Conservation (phyloP, 2,888 invertebrate species). For the Hirtodrosophila alboralis region DNA sequence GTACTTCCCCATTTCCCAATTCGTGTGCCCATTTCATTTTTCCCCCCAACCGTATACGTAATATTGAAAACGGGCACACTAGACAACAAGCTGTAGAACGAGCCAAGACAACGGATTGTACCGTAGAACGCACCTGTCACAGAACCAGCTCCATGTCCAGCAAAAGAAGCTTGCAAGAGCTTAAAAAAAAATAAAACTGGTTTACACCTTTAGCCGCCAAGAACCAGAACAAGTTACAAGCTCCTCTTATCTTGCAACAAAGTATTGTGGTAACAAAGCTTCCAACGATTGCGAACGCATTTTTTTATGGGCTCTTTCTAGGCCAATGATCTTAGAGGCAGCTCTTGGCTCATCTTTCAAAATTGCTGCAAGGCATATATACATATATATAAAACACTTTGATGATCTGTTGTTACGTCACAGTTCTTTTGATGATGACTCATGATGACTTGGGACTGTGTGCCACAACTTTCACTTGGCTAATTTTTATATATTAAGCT, state of each 20-base stretch:
- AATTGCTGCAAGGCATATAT: no score
- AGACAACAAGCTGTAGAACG: conserved; percentile 14
- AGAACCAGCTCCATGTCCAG: conserved; percentile 39
- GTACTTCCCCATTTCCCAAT: conserved; percentile 9
- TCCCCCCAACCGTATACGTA: conserved; percentile 58
- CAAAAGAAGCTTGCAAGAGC: no score
- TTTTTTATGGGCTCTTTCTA: conserved; percentile 56
- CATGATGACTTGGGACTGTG: conserved; percentile 36
- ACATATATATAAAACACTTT: no score
- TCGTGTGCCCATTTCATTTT: conserved; percentile 21
- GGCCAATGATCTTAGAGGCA: conserved; percentile 71
- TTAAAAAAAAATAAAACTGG: no score
- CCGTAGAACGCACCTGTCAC: conserved; percentile 51
- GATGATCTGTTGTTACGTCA: conserved; percentile 61
- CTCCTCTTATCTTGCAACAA: conserved; percentile 44
- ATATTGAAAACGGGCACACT: conserved; percentile 66
- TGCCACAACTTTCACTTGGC: conserved; percentile 43
- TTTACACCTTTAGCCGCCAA: conserved; percentile 37
- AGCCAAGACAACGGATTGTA: conserved; percentile 22
- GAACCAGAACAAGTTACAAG: conserved; percentile 37
- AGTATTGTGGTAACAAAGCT: no score
- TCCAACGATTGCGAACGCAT: conserved; percentile 18
- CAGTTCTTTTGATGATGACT: conserved; percentile 38
- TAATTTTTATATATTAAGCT: conserved; percentile 22
- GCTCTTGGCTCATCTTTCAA: background rate